A percentile compares a stretch with the other conserved stretches of the same genome.
phyloP scores from a whole-genome alignment of 2,797 vertebrate species.

The Mormyrops boulengeri region DNA sequence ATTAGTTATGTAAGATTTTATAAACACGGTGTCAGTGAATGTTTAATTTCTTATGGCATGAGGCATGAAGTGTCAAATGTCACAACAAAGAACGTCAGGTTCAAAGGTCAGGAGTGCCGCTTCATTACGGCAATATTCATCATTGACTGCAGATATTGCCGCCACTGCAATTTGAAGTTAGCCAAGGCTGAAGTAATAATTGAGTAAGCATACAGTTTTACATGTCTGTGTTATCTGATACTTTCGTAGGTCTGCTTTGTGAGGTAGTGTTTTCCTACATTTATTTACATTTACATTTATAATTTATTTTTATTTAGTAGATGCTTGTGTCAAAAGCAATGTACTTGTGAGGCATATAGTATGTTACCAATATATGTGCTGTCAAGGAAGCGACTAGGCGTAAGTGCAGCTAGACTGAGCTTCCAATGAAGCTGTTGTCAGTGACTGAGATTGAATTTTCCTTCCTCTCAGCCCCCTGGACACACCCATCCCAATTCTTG shows the following conservation, averaged over 20 bases:
- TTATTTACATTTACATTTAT: background rate
- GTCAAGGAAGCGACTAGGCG: background rate
- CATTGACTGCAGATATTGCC: background rate
- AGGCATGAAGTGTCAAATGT: background rate
- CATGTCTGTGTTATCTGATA: background rate
- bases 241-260: background rate
- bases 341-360: background rate
- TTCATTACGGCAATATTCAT: background rate
- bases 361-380: background rate
- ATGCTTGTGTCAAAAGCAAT: background rate
- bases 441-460: background rate
- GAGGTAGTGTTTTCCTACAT: background rate
- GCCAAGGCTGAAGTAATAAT: background rate
- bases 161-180: background rate
- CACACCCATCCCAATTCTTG: background rate
- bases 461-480: background rate
- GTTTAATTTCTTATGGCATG: slow-evolving; percentile 22
- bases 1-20: background rate
- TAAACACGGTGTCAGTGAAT: slow-evolving; percentile 8
- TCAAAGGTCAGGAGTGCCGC: background rate
- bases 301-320: background rate
- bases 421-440: background rate
- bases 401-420: background rate
- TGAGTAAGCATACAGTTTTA: background rate
- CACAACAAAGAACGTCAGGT: background rate